These are phyloP conservation scores for Drosophila pseudoobscura DNA, from an alignment of 1,140 invertebrate species.

Conservation along the genomic window DNA sequence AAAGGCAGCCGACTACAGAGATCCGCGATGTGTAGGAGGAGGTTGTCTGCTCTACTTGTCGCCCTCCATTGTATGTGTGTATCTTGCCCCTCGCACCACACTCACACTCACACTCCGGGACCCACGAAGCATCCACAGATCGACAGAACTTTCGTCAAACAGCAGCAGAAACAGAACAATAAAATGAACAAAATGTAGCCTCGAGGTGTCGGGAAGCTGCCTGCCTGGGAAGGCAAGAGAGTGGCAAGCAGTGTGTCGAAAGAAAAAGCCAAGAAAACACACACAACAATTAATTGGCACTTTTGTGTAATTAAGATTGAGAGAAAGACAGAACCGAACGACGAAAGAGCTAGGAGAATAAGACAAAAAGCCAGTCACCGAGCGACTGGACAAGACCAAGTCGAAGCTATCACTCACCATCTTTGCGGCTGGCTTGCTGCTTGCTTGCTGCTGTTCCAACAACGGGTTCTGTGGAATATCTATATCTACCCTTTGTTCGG, in stretches of 20 bases:
- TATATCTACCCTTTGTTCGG: not conserved
- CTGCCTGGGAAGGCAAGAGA: constrained; percentile 21
- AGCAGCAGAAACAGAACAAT: constrained; percentile 26
- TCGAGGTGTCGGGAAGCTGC: constrained; percentile 13
- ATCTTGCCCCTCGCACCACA: too few relatives aligned
- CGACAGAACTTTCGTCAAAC: constrained; percentile 20
- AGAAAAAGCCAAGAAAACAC: constrained; percentile 32
- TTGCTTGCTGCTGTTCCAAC: not conserved
- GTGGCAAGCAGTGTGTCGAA: constrained; percentile 16
- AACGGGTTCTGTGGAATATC: constrained; percentile 26
- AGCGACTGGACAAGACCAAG: constrained; percentile 13
- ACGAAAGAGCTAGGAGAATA: constrained; percentile 1
- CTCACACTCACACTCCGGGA: constrained; percentile 41
- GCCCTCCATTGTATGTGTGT: constrained; percentile 14
- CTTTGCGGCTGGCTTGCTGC: constrained; percentile 13
- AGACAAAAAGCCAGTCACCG: constrained; percentile 10
- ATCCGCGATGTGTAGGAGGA: constrained; percentile 16
- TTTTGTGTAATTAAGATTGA: constrained; percentile 77
- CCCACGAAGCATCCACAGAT: constrained; percentile 28
- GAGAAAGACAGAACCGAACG: constrained; percentile 54
- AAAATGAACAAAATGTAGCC: constrained; percentile 14
- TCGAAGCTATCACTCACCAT: constrained; percentile 51
- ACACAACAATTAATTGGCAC: constrained; percentile 70
- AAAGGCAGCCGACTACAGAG: constrained; percentile 26
- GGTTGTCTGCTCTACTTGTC: constrained; percentile 60